Conservation (phyloP, 2,888 invertebrate genomes). For the Drepana falcataria region DNA sequence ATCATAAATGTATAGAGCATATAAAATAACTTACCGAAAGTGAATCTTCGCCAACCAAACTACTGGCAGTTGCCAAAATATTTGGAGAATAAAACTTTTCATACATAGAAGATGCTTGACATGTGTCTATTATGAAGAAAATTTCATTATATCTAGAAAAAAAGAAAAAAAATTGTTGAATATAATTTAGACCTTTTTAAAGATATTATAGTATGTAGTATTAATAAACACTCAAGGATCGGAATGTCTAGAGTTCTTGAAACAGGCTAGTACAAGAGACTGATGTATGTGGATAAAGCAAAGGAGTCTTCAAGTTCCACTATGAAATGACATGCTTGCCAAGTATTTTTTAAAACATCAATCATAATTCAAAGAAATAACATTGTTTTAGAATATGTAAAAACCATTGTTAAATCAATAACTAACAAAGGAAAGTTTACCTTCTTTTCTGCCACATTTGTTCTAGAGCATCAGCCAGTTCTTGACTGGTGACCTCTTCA, state of each 20-base stretch:
- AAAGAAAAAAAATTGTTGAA: neutral
- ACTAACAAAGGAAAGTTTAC: constrained; percentile 50
- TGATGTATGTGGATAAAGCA: too few relatives aligned
- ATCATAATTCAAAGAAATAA: too few relatives aligned
- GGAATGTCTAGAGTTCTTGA: too few relatives aligned
- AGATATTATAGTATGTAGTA: too few relatives aligned
- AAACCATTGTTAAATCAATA: neutral
- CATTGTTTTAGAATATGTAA: too few relatives aligned
- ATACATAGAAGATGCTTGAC: constrained; percentile 99
- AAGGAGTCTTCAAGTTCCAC: too few relatives aligned
- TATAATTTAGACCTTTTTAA: too few relatives aligned
- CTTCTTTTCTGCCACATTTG: constrained; percentile 99
- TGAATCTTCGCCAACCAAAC: constrained; percentile 98
- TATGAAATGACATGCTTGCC: too few relatives aligned
- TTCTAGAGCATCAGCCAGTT: constrained; percentile 98
- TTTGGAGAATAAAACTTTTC: constrained; percentile 99
- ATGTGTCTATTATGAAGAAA: constrained; percentile 99
- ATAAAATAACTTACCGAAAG: constrained; percentile 84
- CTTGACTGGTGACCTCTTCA: constrained; percentile 98
- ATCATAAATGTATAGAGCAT: neutral
- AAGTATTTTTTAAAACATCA: too few relatives aligned
- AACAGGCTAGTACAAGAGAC: too few relatives aligned
- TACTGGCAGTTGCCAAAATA: constrained; percentile 97
- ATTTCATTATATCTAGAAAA: constrained; percentile 94
- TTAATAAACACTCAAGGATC: too few relatives aligned